Conservation (phyloP, 37 sponge, comb jelly and placozoan genomes). For the Aplysina aerophoba region DNA sequence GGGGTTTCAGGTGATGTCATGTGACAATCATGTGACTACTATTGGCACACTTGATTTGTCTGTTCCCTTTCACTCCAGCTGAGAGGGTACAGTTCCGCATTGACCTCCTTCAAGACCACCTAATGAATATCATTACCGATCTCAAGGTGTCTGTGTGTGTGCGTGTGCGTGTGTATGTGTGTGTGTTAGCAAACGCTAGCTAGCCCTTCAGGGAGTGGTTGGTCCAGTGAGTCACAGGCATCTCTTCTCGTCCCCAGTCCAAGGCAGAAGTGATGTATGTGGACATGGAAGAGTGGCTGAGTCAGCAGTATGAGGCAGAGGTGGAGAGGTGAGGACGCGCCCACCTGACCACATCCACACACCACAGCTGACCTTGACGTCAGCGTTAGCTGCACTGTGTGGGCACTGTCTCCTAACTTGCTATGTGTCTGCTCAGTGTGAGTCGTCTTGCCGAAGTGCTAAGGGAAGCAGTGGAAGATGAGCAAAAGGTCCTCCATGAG, state of each 20-base stretch:
- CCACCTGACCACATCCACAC: no score
- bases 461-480: constrained; percentile 85
- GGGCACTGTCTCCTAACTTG: background rate
- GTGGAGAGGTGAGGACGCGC: constrained; percentile 70
- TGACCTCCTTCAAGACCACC: constrained; percentile 17
- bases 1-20: no score
- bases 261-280: constrained; percentile 51
- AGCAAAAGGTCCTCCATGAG: constrained; percentile 67
- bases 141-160: background rate
- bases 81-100: constrained; percentile 16
- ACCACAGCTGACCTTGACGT: background rate
- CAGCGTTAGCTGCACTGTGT: background rate
- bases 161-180: background rate
- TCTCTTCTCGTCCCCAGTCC: constrained; percentile 33
- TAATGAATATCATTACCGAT: background rate
- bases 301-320: constrained; percentile 70
- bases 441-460: constrained; percentile 65
- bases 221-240: no score
- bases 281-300: constrained; percentile 82
- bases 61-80: background rate
- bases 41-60: background rate
- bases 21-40: no score
- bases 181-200: no score
- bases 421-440: constrained; percentile 57
- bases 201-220: no score